These are phyloP conservation scores for Odontophorus gujanensis DNA, from an alignment of 2,113 vertebrate genomes.

Conservation along the genomic window DNA sequence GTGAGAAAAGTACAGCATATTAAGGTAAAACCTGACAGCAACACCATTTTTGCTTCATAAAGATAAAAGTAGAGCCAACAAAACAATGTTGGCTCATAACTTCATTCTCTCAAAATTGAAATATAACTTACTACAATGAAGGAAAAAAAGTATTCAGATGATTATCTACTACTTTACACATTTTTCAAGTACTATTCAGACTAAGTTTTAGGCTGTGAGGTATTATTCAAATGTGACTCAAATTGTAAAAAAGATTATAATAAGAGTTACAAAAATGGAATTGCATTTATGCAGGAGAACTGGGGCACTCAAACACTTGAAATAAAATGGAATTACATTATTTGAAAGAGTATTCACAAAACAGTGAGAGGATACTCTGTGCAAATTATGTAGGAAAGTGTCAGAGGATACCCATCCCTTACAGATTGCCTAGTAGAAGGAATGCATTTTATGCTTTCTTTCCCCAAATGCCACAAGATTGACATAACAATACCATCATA, in stretches of 20 bases:
- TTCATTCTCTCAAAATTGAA: not conserved
- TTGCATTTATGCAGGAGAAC: not conserved
- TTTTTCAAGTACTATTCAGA: not conserved
- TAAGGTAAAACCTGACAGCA: slow-evolving; percentile 6
- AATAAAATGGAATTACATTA: not conserved
- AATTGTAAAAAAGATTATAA: not conserved
- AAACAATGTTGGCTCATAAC: not conserved
- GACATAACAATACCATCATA: not conserved
- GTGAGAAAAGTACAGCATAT: slow-evolving; percentile 6
- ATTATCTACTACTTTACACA: not conserved
- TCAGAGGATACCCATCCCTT: not conserved
- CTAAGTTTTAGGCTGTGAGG: not conserved
- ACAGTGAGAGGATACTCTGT: not conserved
- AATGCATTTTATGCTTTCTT: not conserved
- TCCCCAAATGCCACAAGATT: not conserved
- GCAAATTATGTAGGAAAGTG: not conserved
- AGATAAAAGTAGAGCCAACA: slow-evolving; percentile 1
- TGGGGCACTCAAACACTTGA: not conserved
- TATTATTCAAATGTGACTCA: not conserved
- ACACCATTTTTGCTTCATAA: not conserved
- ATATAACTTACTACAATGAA: not conserved
- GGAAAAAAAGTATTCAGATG: not conserved
- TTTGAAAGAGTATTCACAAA: not conserved
- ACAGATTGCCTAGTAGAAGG: not conserved
- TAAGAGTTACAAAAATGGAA: not conserved